These are phyloP conservation scores for Melieria omissa DNA, from an alignment of 2,888 invertebrate species.

Conservation along the genomic window DNA sequence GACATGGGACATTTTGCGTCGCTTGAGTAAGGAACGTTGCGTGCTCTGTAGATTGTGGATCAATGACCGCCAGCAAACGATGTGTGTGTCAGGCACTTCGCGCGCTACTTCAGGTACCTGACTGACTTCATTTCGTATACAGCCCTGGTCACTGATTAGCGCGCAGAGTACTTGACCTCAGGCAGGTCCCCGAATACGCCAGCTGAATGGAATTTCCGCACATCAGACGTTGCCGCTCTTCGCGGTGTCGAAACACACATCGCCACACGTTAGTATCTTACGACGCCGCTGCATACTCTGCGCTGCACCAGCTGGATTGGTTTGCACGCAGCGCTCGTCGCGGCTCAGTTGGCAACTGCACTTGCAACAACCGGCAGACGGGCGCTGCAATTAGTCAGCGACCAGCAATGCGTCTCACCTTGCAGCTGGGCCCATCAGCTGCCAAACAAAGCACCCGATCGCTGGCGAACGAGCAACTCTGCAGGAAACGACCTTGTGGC, in stretches of 20 bases:
- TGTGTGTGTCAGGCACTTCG: conserved; percentile 73
- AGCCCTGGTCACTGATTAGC: conserved; percentile 92
- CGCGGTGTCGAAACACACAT: no score
- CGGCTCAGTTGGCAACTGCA: conserved; percentile 3
- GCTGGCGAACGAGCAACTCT: not conserved
- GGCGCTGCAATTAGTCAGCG: conserved; percentile 24
- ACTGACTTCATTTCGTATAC: conserved; percentile 73
- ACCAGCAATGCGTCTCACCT: not conserved
- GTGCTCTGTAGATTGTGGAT: not conserved
- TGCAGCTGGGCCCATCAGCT: conserved; percentile 1
- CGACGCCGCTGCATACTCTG: conserved; percentile 1
- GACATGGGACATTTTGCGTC: conserved; percentile 81
- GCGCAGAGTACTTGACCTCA: conserved; percentile 72
- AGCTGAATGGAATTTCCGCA: no score
- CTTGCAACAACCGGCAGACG: conserved; percentile 20
- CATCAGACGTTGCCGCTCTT: no score
- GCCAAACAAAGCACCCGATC: not conserved
- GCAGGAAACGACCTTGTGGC: conserved; percentile 62
- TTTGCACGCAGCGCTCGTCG: conserved; percentile 3
- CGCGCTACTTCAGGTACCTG: conserved; percentile 99
- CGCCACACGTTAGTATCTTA: not conserved
- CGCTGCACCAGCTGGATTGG: not conserved
- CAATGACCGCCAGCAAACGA: conserved; percentile 46
- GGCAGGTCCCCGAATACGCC: not conserved
- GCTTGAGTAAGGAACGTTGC: conserved; percentile 19